phyloP scores from a whole-genome alignment of 1,140 invertebrate species.

The Drosophila kikkawai region DNA sequence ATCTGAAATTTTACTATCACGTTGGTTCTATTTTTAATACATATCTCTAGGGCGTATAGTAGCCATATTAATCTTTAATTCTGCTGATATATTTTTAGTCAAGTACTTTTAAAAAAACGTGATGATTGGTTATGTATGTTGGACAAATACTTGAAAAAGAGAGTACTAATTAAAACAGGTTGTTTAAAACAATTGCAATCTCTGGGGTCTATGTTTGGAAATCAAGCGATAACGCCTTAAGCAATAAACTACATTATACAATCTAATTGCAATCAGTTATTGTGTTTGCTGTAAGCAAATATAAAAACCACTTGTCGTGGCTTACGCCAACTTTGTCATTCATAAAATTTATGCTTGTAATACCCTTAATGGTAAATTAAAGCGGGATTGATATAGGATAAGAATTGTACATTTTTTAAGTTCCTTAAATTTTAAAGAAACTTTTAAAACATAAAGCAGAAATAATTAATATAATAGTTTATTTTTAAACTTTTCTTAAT shows the following conservation, averaged over 20 bases:
- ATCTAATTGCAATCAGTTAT: conserved; percentile 29
- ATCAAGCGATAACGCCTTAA: conserved; percentile 12
- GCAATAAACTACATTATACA: conserved; percentile 7
- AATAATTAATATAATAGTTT: background rate
- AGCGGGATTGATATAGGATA: background rate
- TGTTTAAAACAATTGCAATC: background rate
- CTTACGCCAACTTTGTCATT: conserved; percentile 24
- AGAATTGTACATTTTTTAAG: no score
- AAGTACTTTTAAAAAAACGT: conserved; percentile 2
- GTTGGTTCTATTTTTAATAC: conserved; percentile 1
- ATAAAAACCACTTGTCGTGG: background rate
- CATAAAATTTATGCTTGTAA: conserved; percentile 30
- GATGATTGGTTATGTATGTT: background rate
- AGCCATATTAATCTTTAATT: background rate
- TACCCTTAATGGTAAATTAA: conserved; percentile 8
- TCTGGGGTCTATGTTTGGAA: background rate
- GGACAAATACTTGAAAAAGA: background rate
- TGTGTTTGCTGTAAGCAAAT: conserved; percentile 23
- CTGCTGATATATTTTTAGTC: conserved; percentile 9
- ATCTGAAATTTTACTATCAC: conserved; percentile 4
- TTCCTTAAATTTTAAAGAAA: background rate
- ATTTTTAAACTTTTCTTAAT: background rate
- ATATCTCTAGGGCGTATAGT: background rate
- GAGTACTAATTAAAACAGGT: conserved; percentile 1
- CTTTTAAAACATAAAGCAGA: background rate